phyloP scores from a whole-genome alignment of 1,140 invertebrate genomes.

The Pseudomyrmex dendroicus region DNA sequence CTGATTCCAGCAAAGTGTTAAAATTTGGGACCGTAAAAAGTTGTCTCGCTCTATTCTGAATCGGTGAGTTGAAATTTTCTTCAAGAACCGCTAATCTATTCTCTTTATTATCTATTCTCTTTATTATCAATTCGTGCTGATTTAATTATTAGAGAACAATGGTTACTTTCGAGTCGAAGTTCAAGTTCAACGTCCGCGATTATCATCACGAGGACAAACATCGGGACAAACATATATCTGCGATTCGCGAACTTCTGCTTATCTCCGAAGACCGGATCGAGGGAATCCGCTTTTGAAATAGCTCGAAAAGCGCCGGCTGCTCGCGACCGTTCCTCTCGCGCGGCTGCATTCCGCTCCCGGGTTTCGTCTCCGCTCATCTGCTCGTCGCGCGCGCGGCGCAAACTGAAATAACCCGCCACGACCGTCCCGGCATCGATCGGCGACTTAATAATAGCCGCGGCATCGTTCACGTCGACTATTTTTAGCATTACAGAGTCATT shows the following conservation, averaged over 20 bases:
- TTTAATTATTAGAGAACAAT: no score
- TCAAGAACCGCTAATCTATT: no score
- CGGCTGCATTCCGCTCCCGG: background rate
- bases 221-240: no score
- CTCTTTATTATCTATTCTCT: no score
- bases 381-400: slow-evolving; percentile 16
- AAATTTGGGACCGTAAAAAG: no score
- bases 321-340: background rate
- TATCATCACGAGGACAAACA: no score
- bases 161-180: no score
- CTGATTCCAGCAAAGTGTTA: no score
- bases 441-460: slow-evolving; percentile 72
- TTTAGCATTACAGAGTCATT: slow-evolving; percentile 74
- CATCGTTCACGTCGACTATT: slow-evolving; percentile 72
- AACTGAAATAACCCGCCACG: slow-evolving; percentile 67
- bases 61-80: no score
- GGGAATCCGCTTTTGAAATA: slow-evolving; percentile 26
- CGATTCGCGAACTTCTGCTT: background rate
- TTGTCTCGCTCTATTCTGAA: no score
- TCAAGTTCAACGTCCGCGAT: no score
- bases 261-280: slow-evolving; percentile 12
- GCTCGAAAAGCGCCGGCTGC: slow-evolving; percentile 20
- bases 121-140: no score
- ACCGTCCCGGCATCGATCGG: slow-evolving; percentile 71
- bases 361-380: background rate